Percentiles rank a stretch among this genome's conserved stretches.
Conservation (phyloP, 2,888 invertebrate genomes). For the Drosophila testacea region DNA sequence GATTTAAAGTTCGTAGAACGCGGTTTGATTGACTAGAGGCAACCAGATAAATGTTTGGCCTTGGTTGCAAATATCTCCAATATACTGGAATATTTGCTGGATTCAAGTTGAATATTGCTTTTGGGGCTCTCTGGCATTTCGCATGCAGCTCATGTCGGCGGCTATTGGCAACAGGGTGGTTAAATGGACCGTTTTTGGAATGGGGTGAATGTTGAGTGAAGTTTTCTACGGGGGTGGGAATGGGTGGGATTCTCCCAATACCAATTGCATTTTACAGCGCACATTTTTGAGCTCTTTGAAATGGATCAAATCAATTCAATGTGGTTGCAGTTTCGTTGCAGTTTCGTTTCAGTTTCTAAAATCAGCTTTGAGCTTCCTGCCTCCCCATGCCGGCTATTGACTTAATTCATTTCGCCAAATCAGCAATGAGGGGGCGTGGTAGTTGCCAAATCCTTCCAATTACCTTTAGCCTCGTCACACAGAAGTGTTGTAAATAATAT, state of each 20-base stretch:
- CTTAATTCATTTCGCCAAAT: constrained; percentile 68
- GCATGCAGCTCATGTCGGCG: constrained; percentile 59
- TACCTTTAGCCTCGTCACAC: constrained; percentile 5
- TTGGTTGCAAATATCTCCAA: constrained; percentile 48
- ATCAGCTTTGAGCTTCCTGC: constrained; percentile 39
- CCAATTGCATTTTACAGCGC: constrained; percentile 70
- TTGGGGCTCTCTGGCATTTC: constrained; percentile 60
- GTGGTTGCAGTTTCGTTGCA: constrained; percentile 64
- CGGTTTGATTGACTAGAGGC: constrained; percentile 59
- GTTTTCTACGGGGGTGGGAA: background rate
- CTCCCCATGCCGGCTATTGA: constrained; percentile 39
- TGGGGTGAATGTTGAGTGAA: background rate
- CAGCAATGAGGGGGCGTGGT: constrained; percentile 20
- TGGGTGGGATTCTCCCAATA: constrained; percentile 21
- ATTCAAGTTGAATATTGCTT: constrained; percentile 60
- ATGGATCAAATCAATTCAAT: constrained; percentile 77
- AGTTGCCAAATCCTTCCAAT: constrained; percentile 8
- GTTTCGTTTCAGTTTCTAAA: constrained; percentile 40
- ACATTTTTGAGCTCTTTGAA: constrained; percentile 64
- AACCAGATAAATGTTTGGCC: constrained; percentile 38
- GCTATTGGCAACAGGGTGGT: constrained; percentile 9
- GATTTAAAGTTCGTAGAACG: constrained; percentile 45
- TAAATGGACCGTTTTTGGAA: constrained; percentile 7
- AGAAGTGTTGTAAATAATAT: constrained; percentile 11
- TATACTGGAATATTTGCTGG: constrained; percentile 46